Evolutionary conservation across 1,140 invertebrate genomes (phyloP).

Genomic region (Camponotus pennsylvanicus): DNA sequence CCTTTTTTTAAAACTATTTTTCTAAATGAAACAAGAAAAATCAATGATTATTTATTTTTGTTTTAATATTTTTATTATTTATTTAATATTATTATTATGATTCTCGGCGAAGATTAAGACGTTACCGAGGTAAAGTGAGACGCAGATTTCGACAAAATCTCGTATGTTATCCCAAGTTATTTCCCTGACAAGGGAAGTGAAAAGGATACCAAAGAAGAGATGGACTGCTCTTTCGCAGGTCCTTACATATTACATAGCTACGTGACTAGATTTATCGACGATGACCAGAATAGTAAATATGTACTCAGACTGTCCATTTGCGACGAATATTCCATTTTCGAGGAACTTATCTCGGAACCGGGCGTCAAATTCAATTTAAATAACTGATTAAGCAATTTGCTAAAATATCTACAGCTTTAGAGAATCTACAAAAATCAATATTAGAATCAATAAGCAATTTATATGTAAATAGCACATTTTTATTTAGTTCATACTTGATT

Average conservation of each 20-base stretch:
- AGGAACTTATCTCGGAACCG: background rate
- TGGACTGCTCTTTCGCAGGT: conserved; percentile 9
- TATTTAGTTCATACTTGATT: background rate
- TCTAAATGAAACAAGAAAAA: background rate
- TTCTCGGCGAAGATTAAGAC: background rate
- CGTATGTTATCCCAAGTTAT: background rate
- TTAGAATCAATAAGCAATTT: background rate
- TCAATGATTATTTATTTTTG: background rate
- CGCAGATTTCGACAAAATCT: conserved; percentile 6
- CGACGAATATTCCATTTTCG: conserved; percentile 19
- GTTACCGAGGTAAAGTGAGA: background rate
- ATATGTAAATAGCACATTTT: background rate
- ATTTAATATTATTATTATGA: background rate
- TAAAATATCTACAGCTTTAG: conserved; percentile 13
- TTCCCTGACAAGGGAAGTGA: background rate
- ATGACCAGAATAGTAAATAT: conserved; percentile 33
- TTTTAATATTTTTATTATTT: conserved; percentile 15
- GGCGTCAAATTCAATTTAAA: conserved; percentile 16
- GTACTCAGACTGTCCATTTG: conserved; percentile 20
- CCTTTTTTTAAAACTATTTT: background rate
- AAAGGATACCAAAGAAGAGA: background rate
- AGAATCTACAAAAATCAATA: conserved; percentile 5
- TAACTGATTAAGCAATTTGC: conserved; percentile 5
- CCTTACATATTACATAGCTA: conserved; percentile 41
- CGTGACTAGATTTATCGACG: conserved; percentile 45